These are phyloP conservation scores for Caenorhabditis sp. DNA, from an alignment of 2,888 invertebrate species.

Conservation along the genomic window DNA sequence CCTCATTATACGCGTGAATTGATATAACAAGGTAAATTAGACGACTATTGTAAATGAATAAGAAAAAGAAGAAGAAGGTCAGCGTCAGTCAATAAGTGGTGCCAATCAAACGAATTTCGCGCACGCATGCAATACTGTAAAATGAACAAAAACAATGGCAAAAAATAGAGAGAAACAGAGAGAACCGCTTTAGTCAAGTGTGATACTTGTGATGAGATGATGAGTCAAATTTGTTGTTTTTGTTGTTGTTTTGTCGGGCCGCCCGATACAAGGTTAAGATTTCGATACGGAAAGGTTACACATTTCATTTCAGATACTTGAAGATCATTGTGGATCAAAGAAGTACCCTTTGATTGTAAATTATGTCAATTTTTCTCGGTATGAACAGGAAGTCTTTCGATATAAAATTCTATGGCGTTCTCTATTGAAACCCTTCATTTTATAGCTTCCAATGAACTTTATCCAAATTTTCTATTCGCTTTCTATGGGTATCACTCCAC, in stretches of 20 bases:
- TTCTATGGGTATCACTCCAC: too few species aligned
- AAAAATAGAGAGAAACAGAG: too few species aligned
- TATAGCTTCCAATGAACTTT: too few species aligned
- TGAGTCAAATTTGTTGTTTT: background rate
- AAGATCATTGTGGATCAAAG: too few species aligned
- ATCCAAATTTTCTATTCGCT: too few species aligned
- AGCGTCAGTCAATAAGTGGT: background rate
- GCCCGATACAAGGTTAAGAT: background rate
- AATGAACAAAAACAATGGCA: background rate
- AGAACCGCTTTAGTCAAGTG: conserved; percentile 1
- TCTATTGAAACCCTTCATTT: too few species aligned
- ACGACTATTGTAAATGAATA: background rate
- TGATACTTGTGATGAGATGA: background rate
- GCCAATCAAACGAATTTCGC: background rate
- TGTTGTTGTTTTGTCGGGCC: background rate
- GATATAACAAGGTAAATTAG: background rate
- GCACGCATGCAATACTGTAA: background rate
- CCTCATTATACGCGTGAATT: background rate
- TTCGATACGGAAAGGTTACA: too few species aligned
- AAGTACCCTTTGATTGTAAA: too few species aligned
- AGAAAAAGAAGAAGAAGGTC: background rate
- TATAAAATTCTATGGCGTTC: too few species aligned
- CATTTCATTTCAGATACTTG: too few species aligned
- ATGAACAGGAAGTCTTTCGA: too few species aligned
- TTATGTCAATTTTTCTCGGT: too few species aligned